Evolutionary conservation across 2,888 invertebrate genomes (phyloP).

Genomic region (Drosophila paracracens): DNA sequence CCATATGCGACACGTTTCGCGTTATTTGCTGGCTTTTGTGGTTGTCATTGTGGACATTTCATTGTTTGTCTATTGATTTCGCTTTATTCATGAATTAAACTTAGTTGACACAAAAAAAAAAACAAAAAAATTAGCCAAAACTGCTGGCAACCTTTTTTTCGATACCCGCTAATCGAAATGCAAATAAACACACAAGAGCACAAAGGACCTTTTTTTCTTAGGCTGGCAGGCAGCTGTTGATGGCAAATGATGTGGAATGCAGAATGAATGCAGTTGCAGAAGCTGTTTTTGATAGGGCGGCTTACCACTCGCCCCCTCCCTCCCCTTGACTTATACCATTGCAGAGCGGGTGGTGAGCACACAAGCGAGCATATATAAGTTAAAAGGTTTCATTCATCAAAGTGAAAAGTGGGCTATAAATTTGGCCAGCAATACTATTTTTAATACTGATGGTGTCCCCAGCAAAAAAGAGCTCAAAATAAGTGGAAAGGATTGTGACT

Average conservation of each 20-base stretch:
- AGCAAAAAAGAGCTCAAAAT: neutral
- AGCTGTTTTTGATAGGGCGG: conserved; percentile 28
- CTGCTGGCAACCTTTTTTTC: conserved; percentile 15
- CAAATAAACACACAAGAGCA: conserved; percentile 37
- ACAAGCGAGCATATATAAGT: neutral
- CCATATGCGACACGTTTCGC: conserved; percentile 70
- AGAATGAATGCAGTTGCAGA: conserved; percentile 31
- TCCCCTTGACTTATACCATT: neutral
- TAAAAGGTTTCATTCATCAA: neutral
- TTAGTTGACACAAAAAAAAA: conserved; percentile 27
- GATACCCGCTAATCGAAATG: conserved; percentile 42
- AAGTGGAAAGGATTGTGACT: neutral
- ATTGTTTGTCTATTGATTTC: conserved; percentile 64
- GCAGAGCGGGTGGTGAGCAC: conserved; percentile 7
- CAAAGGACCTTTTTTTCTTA: conserved; percentile 17
- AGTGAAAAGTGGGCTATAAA: conserved; percentile 5
- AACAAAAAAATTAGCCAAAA: neutral
- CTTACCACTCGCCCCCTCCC: neutral
- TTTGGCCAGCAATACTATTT: neutral
- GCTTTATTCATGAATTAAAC: conserved; percentile 56
- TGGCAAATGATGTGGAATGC: conserved; percentile 21
- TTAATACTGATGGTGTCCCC: neutral
- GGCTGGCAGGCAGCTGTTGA: conserved; percentile 15
- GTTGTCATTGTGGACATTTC: conserved; percentile 54
- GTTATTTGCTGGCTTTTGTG: conserved; percentile 60